phyloP scores from a whole-genome alignment of 37 sponge, comb jelly and placozoan species.

The Cliona cf. orientalis region DNA sequence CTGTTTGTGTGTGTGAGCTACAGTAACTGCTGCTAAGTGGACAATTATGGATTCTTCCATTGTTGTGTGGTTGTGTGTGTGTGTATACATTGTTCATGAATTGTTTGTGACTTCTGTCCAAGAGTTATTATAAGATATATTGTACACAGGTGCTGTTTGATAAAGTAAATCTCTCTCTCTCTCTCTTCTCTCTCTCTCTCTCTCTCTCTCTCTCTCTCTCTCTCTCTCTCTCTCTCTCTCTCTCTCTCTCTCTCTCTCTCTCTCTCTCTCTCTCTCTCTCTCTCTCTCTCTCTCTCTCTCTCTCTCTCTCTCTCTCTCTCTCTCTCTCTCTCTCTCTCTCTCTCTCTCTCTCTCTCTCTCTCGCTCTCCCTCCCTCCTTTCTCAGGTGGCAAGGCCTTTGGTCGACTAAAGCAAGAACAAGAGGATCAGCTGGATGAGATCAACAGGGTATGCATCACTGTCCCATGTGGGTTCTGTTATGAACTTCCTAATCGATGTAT shows the following conservation, averaged over 20 bases:
- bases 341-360: no score
- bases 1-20: no score
- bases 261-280: background rate
- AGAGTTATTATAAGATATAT: background rate
- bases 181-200: no score
- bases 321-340: no score
- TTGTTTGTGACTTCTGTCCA: background rate
- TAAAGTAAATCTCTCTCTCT: no score
- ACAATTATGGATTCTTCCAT: no score
- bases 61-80: background rate
- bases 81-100: background rate
- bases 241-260: background rate
- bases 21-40: no score
- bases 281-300: background rate
- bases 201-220: no score
- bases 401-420: slow-evolving; percentile 68
- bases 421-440: slow-evolving; percentile 65
- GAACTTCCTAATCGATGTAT: slow-evolving; percentile 6
- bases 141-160: no score
- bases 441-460: slow-evolving; percentile 53
- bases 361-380: no score
- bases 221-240: no score
- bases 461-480: slow-evolving; percentile 8
- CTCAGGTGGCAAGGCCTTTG: slow-evolving; percentile 88
- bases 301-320: background rate